Percentiles rank a stretch among this genome's conserved stretches.
Conservation (phyloP, 2,888 invertebrate species). For the Phaedon cochleariae region DNA sequence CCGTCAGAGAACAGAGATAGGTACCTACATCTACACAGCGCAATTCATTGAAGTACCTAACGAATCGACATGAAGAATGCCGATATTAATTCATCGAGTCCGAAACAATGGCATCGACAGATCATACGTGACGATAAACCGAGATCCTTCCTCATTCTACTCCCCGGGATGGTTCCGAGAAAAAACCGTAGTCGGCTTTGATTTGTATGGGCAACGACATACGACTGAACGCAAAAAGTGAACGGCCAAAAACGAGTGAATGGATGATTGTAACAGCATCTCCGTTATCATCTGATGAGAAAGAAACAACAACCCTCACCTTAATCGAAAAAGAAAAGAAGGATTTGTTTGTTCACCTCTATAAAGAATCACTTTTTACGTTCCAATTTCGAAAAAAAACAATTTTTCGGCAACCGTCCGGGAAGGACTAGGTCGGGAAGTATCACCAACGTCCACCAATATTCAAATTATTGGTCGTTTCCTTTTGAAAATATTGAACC, state of each 20-base stretch:
- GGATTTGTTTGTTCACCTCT: too few species aligned
- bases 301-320: too few species aligned
- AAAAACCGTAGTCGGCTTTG: slow-evolving; percentile 37
- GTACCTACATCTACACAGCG: slow-evolving; percentile 21
- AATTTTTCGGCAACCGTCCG: too few species aligned
- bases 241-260: neutral
- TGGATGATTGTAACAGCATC: neutral
- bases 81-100: slow-evolving; percentile 49
- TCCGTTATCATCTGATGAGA: too few species aligned
- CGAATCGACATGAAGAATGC: slow-evolving; percentile 49
- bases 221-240: neutral
- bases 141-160: slow-evolving; percentile 49
- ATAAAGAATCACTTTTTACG: too few species aligned
- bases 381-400: too few species aligned
- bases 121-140: slow-evolving; percentile 50
- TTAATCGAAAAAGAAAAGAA: too few species aligned
- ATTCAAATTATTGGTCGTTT: too few species aligned
- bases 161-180: slow-evolving; percentile 39
- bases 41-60: slow-evolving; percentile 45
- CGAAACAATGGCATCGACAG: slow-evolving; percentile 51
- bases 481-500: too few species aligned
- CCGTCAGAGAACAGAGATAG: neutral
- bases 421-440: too few species aligned
- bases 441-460: too few species aligned
- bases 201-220: slow-evolving; percentile 43